phyloP scores from a whole-genome alignment of 2,888 invertebrate genomes.

The Pecten maximus region DNA sequence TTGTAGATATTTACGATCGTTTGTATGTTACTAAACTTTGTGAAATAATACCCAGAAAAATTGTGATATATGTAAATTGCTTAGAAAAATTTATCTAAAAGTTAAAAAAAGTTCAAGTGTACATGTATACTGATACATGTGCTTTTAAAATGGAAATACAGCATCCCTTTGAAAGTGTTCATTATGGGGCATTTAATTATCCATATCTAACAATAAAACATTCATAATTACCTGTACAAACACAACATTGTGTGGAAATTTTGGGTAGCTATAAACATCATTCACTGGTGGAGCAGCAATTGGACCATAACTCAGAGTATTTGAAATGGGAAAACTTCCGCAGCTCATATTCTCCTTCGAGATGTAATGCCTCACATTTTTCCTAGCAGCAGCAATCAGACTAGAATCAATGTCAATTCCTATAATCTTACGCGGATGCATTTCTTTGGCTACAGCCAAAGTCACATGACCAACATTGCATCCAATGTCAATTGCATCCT shows the following conservation, averaged over 20 bases:
- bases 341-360: conserved; percentile 67
- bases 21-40: too few relatives aligned
- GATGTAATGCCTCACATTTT: conserved; percentile 89
- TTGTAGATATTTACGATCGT: too few relatives aligned
- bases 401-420: conserved; percentile 97
- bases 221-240: conserved; percentile 90
- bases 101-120: too few relatives aligned
- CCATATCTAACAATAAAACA: too few relatives aligned
- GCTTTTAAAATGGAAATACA: too few relatives aligned
- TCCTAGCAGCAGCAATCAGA: conserved; percentile 90
- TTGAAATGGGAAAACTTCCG: conserved; percentile 91
- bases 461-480: conserved; percentile 99
- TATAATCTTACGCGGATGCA: conserved; percentile 91
- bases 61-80: too few relatives aligned
- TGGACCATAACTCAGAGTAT: conserved; percentile 93
- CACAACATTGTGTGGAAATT: conserved; percentile 94
- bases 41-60: too few relatives aligned
- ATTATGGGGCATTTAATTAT: too few relatives aligned
- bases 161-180: too few relatives aligned
- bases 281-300: conserved; percentile 84
- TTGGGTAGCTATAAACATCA: conserved; percentile 54
- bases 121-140: too few relatives aligned
- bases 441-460: conserved; percentile 92
- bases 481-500: conserved; percentile 97
- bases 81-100: too few relatives aligned